Conservation (phyloP, 92 coral and sea anemone genomes). For the Anthopleura xanthogrammica region DNA sequence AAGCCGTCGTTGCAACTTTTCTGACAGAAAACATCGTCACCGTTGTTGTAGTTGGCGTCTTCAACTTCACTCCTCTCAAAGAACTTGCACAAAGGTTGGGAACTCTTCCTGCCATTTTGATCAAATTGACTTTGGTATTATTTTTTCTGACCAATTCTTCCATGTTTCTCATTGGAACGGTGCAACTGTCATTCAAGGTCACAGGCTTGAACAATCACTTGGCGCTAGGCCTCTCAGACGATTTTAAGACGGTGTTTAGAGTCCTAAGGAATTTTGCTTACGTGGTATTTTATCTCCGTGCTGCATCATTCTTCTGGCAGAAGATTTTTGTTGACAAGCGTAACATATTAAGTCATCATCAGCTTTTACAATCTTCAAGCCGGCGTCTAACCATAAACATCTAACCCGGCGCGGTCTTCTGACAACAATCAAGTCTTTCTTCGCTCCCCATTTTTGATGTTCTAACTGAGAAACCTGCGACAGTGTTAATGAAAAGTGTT, state of each 20-base stretch:
- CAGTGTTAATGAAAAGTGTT: too few relatives aligned
- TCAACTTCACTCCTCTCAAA: constrained; percentile 47
- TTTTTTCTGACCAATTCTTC: constrained; percentile 28
- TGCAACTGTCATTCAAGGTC: constrained; percentile 57
- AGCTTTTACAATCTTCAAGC: not conserved
- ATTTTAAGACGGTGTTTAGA: constrained; percentile 39
- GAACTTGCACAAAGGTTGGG: not conserved
- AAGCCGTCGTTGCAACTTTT: constrained; percentile 31
- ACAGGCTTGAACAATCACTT: constrained; percentile 40
- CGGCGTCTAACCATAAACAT: too few relatives aligned
- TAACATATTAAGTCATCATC: constrained; percentile 36
- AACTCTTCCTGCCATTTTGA: not conserved
- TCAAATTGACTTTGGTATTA: constrained; percentile 26
- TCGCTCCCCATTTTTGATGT: too few relatives aligned
- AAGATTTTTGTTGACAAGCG: constrained; percentile 45
- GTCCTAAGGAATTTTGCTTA: constrained; percentile 48
- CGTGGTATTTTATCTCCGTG: constrained; percentile 41
- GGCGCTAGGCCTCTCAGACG: constrained; percentile 24
- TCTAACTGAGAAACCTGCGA: too few relatives aligned
- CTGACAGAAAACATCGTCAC: constrained; percentile 28
- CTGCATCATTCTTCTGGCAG: constrained; percentile 42
- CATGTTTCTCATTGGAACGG: constrained; percentile 40
- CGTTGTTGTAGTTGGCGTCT: constrained; percentile 23
- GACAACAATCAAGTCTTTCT: too few relatives aligned
- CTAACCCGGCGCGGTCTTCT: too few relatives aligned